Percentiles rank a stretch among this genome's conserved stretches.
phyloP scores from a whole-genome alignment of 2,888 invertebrate genomes.

The Synergus japonicus region DNA sequence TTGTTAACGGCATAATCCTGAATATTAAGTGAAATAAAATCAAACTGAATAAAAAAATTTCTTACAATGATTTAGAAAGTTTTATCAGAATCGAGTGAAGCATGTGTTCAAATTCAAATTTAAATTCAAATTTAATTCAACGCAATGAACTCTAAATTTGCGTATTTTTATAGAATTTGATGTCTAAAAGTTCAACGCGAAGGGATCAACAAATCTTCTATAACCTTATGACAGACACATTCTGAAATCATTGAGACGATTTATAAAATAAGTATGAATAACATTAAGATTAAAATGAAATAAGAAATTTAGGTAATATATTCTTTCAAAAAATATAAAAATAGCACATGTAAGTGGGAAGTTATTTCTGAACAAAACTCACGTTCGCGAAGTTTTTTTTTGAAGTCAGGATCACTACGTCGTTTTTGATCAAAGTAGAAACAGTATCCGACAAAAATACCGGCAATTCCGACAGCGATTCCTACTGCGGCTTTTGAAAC shows the following conservation, averaged over 20 bases:
- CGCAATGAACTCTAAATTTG: background rate
- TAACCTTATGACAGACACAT: background rate
- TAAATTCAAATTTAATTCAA: background rate
- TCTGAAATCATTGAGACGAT: background rate
- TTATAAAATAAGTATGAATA: background rate
- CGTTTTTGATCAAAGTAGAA: constrained; percentile 98
- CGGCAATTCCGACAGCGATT: constrained; percentile 93
- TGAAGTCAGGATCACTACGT: constrained; percentile 96
- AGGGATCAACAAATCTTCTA: background rate
- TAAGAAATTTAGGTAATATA: background rate
- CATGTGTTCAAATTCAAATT: background rate
- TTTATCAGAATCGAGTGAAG: background rate
- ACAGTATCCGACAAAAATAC: constrained; percentile 96
- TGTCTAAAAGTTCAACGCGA: background rate
- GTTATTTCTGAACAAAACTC: constrained; percentile 77
- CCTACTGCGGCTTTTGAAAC: constrained; percentile 87
- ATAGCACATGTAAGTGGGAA: background rate
- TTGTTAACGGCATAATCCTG: background rate
- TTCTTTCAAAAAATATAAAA: background rate
- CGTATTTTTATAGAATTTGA: background rate
- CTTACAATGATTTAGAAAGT: background rate
- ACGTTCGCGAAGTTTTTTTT: constrained; percentile 97
- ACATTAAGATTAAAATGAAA: background rate
- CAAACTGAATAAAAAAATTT: background rate
- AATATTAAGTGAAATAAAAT: background rate